Evolutionary conservation across 92 coral and sea anemone species (phyloP).

Genomic region (Epizoanthus fatuus): DNA sequence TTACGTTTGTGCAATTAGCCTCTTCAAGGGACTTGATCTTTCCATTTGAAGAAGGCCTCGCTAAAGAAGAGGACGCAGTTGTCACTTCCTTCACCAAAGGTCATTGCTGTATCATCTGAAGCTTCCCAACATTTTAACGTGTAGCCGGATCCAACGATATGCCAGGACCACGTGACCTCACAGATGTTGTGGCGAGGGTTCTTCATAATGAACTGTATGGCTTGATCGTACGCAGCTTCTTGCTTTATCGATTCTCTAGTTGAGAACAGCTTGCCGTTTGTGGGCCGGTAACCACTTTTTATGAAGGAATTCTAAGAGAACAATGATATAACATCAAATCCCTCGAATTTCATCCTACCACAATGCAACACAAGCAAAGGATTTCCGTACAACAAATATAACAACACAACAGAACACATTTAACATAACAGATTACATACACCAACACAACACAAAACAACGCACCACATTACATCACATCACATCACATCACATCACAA

Average conservation of each 20-base stretch:
- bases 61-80: conserved; percentile 48
- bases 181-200: conserved; percentile 58
- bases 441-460: no score
- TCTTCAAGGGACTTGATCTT: conserved; percentile 26
- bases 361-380: no score
- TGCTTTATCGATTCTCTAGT: not conserved
- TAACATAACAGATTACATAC: no score
- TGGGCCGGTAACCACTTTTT: conserved; percentile 22
- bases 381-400: no score
- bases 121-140: conserved; percentile 50
- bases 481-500: no score
- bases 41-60: conserved; percentile 34
- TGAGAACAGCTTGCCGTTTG: conserved; percentile 15
- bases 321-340: no score
- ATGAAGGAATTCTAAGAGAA: not conserved
- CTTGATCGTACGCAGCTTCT: conserved; percentile 26
- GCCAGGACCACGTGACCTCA: conserved; percentile 23
- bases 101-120: conserved; percentile 25
- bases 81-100: conserved; percentile 18
- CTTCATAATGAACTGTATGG: conserved; percentile 30
- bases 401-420: no score
- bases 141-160: not conserved
- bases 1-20: no score
- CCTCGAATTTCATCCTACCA: no score
- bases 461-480: no score